A percentile compares a stretch with the other conserved stretches of the same genome.
Evolutionary conservation across 2,797 vertebrate species (phyloP).

Genomic region (Fundulus diaphanus): DNA sequence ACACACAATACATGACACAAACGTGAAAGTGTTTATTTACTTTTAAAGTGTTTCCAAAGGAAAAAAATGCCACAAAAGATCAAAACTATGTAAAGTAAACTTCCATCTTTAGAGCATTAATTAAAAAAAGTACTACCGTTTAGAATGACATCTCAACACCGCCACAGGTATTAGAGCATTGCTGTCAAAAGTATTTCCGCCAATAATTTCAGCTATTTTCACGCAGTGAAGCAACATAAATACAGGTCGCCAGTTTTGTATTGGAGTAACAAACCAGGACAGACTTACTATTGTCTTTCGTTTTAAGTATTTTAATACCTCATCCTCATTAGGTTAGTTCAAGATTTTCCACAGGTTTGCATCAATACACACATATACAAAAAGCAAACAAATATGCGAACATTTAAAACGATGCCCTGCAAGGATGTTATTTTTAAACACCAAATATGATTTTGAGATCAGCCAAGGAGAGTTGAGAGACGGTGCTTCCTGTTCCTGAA

Average conservation of each 20-base stretch:
- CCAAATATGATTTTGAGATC: conserved; percentile 91
- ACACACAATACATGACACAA: not conserved
- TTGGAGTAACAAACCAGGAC: not conserved
- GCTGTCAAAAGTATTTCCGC: not conserved
- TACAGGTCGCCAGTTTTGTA: not conserved
- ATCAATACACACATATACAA: not conserved
- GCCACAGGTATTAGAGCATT: not conserved
- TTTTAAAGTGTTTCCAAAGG: too few species aligned
- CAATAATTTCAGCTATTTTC: not conserved
- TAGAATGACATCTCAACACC: not conserved
- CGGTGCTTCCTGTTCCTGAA: conserved; percentile 84
- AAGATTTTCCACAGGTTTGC: not conserved
- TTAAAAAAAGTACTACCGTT: too few species aligned
- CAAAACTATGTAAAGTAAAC: too few species aligned
- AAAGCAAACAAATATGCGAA: not conserved
- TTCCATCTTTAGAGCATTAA: too few species aligned
- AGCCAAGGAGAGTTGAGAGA: conserved; percentile 88
- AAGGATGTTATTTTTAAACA: conserved; percentile 54
- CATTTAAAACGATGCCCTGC: not conserved
- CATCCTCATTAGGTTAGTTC: not conserved
- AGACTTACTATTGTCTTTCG: not conserved
- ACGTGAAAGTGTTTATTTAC: not conserved
- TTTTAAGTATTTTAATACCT: not conserved
- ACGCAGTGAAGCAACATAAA: not conserved
- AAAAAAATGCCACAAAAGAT: too few species aligned